Evolutionary conservation across 2,113 vertebrate genomes (phyloP).

Genomic region (Microcebus lehilahytsara): DNA sequence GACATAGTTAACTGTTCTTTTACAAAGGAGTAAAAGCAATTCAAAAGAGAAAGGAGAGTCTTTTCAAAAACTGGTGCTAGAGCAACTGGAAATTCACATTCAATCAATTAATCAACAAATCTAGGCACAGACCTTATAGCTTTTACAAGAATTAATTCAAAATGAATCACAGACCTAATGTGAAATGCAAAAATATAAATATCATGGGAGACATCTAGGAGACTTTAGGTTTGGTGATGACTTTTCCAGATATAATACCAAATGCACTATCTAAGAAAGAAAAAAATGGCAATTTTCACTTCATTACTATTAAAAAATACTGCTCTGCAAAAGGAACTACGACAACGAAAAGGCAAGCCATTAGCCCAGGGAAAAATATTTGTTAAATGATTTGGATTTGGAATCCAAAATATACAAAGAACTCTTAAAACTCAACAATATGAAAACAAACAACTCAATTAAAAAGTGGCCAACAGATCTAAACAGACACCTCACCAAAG

Average conservation of each 20-base stretch:
- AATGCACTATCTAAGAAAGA: background rate
- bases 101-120: background rate
- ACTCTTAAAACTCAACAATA: background rate
- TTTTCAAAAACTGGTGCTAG: background rate
- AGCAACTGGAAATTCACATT: background rate
- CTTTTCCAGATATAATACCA: background rate
- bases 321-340: background rate
- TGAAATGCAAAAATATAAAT: background rate
- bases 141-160: background rate
- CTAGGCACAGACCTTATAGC: background rate
- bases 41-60: background rate
- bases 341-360: background rate
- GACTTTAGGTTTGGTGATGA: background rate
- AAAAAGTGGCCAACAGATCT: background rate
- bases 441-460: background rate
- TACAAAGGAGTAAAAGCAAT: background rate
- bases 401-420: background rate
- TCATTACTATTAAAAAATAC: background rate
- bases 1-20: background rate
- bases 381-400: background rate
- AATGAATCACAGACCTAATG: background rate
- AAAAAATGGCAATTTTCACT: background rate
- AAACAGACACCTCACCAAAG: background rate
- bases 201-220: background rate
- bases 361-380: background rate